Conservation (phyloP, 2,888 invertebrate species). For the Drosophila kambysellisi region DNA sequence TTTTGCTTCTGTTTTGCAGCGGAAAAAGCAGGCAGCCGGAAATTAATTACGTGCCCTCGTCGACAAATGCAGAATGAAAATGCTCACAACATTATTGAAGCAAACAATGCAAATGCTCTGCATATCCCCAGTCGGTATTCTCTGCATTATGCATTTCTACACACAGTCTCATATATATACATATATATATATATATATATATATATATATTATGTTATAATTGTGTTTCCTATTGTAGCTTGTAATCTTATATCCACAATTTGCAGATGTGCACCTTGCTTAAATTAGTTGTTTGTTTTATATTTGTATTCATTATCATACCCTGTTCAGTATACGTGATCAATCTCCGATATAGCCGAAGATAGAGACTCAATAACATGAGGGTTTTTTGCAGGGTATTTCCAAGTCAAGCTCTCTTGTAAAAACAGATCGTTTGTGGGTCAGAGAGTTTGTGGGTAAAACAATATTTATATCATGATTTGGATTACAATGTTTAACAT, state of each 20-base stretch:
- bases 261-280: neutral
- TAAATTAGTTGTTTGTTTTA: neutral
- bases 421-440: neutral
- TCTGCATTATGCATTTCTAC: neutral
- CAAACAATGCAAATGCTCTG: conserved; percentile 14
- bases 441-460: neutral
- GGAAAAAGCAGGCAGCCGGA: conserved; percentile 57
- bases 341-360: neutral
- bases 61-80: conserved; percentile 22
- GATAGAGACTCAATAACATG: neutral
- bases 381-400: neutral
- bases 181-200: neutral
- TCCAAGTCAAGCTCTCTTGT: neutral
- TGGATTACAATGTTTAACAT: conserved; percentile 1
- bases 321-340: neutral
- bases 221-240: neutral
- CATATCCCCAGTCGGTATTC: neutral
- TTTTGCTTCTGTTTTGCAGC: conserved; percentile 35
- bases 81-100: neutral
- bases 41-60: conserved; percentile 68
- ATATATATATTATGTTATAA: neutral
- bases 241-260: neutral
- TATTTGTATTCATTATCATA: neutral
- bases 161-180: neutral
- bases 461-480: neutral